Base-by-base conservation (phyloP, 1,140 invertebrate genomes). In the Aphis craccivora region DNA sequence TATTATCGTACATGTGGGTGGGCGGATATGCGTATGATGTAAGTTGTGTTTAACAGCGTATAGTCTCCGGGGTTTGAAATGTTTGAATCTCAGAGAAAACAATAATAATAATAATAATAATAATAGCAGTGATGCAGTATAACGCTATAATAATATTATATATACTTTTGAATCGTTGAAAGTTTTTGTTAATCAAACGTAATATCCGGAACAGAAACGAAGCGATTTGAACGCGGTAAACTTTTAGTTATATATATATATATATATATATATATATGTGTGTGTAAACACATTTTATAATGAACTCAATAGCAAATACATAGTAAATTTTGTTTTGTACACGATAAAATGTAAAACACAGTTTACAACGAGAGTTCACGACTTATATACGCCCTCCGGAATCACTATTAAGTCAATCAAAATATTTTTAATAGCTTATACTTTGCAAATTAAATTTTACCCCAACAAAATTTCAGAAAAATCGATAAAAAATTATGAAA, bases 171-270 rank as follows among this genome's bases (percentile, higher is more conserved):
- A 88, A 88, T 88, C 18, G 87, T 43, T 35, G 20, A 88, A 88
- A 88, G 87, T 88, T 53, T 88, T 88, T 23, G 48, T 37, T 53
- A 35, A 88, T 88, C 45, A 51, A 51, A 88, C 20, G 45, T 22
- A n/a, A 23, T 84, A 25, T 43, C 7, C 7, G 6, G 4, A 9
- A 23, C 37, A 37, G 83, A 23, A 84, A 76, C 30, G n/a, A 76
- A n/a, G 4, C n/a, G 60, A 43, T 84, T 84, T 9, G 11, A 84
- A 40, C 43, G 37, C 23, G 22, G 9, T 84, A 23, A 30, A 84
- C 83, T 84, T 84, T 84, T 84, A 37, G 81, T 45, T 45, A 6
- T 45, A 30, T 43, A 43, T 37, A 18, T 76, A 5, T 67, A 18
- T 67, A 18, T n/a, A 40, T 45, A 6, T 45, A 30, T 43, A 43